Evolutionary conservation across 2,888 invertebrate species (phyloP).

Genomic region (Dasypogon diadema): DNA sequence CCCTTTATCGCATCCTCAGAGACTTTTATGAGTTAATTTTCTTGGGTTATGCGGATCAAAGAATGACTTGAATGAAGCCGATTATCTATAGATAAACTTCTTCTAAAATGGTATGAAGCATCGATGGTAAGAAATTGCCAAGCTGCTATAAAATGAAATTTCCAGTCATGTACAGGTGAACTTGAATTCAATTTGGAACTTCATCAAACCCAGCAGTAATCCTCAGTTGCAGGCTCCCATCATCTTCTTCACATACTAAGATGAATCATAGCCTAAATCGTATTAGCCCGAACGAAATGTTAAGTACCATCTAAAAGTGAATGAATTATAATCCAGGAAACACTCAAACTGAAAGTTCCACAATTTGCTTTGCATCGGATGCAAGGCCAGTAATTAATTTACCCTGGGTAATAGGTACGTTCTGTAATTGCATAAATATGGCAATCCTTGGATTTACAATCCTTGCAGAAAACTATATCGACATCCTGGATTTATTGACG

Average conservation of each 20-base stretch:
- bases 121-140: too few species aligned
- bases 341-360: constrained; percentile 25
- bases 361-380: background rate
- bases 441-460: constrained; percentile 6
- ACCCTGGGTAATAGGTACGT: background rate
- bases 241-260: background rate
- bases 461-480: constrained; percentile 9
- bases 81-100: background rate
- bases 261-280: constrained; percentile 5
- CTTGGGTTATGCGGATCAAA: background rate
- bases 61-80: background rate
- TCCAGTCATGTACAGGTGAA: background rate
- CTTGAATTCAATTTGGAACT: background rate
- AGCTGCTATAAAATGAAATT: background rate
- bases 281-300: constrained; percentile 4
- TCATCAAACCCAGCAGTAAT: background rate
- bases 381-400: constrained; percentile 10
- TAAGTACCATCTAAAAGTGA: background rate
- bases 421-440: constrained; percentile 5
- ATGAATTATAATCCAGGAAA: constrained; percentile 20
- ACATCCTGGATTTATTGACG: background rate
- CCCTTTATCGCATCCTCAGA: background rate
- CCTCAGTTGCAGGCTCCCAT: background rate
- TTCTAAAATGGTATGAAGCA: too few species aligned
- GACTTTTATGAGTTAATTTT: constrained; percentile 16